Evolutionary conservation across 2,113 vertebrate genomes (phyloP), one percentile per base, ranked within the genome.

Genomic region (Setophaga petechia): DNA sequence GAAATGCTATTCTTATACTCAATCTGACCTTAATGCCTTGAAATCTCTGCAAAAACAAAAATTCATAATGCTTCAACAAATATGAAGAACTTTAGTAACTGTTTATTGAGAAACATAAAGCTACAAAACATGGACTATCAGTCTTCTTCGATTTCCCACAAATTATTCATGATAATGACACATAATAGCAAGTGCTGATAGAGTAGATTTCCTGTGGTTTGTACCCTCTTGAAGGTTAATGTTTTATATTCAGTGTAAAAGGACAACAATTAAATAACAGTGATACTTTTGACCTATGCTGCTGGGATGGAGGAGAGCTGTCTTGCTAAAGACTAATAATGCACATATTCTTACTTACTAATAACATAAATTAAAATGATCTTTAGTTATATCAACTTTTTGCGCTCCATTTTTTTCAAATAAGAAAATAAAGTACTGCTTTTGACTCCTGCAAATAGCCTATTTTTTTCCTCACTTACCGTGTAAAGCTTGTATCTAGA

Each of bases 141-240:
- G 21, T 62, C 74, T 23, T 92, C 54, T 73, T 84, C 62, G 8
- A 82, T 65, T 94, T 89, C 81, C 58, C 74, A 94, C 87, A 87
- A 95, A 96, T 95, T 93, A 95, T 94, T 96, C 81, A 96, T 95
- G 91, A 86, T 90, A 89, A 95, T 66, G 90, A 93, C 78, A 96
- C 69, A 89, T 67, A 89, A 96, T 44, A 96, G 87, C 81, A 91
- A 87, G 39, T 65, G 81, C 89, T 84, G 73, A 93, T 30, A 78
- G 65, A 81, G 39, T 55, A 77, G 57, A 72, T 91, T 93, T 95
- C 87, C 87, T 87, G 84, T 89, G 89, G 92, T 78, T 91, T 84
- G 52, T 78, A 84, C 35, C 27, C 39, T 95, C 84, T 55, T 89
- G 87, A 96, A 96, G 93, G 90, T 96, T 93, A 94, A 93, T 79